Evolutionary conservation across 2,888 invertebrate species (phyloP), one percentile per base, ranked within the genome.

Genomic region (Neria commutata): DNA sequence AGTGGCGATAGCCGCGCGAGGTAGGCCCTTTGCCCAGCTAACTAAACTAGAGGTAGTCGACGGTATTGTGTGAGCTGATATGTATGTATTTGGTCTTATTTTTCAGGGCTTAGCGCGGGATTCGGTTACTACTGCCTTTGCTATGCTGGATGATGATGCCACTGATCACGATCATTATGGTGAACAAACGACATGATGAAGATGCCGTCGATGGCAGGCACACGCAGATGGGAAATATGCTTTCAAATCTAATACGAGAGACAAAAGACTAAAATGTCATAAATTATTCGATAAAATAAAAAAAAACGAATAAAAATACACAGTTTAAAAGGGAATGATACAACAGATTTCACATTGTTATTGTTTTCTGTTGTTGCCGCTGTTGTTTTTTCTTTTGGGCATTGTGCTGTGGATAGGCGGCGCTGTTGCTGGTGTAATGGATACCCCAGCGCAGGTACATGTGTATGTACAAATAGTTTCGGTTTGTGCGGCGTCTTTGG

Each of bases 241-340:
- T 60, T 46, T 66, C 42, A 54, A 58, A 68, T 71, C 71, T 74
- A 75, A 75, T 73, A 74, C 70, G 69, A 71, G 65, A 74, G 74
- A 74, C 76, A 74, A 75, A 76, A 76, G 76, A 67, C 51, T 75
- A 74, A 74, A 75, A 74, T 76, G 74, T 76, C 76, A 74, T 74
- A 74, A 74, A 74, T 74, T 74, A 74, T 68, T 73, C 69, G 73
- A 71, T 62, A 62, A 65, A 62, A 65, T 37, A 65, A 62, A 54
- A 61, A 47, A 56, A 54, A 46, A 51, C 45, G 52, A 61, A 21
- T 14, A 37, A 37, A 4, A 37, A 5, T n/a, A 10, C 8, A 37
- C 8, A 37, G n/a, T 14, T 29, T 29, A 29, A 8, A 29, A 29
- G n/a, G n/a, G n/a, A n/a, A 37, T 42, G 42, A 19, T 42, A 21